phyloP scores from a whole-genome alignment of 2,888 invertebrate species.

The Thymelicus lineola region DNA sequence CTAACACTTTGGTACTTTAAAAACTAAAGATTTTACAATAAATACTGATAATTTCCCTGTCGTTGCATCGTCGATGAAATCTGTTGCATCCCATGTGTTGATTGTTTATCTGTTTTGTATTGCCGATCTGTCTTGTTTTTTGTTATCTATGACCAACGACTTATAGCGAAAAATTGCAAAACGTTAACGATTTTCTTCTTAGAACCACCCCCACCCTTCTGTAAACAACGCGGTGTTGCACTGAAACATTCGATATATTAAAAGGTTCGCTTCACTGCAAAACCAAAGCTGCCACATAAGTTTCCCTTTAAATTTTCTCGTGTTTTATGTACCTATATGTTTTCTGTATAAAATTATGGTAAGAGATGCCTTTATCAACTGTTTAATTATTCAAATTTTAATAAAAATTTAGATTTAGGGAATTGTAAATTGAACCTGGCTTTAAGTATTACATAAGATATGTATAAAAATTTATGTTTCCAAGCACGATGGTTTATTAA shows the following conservation, averaged over 20 bases:
- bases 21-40: too few species aligned
- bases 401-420: not conserved
- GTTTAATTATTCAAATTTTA: not conserved
- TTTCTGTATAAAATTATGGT: too few species aligned
- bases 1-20: too few species aligned
- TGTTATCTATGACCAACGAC: too few species aligned
- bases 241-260: constrained; percentile 84
- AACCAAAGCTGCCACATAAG: constrained; percentile 55
- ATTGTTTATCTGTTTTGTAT: too few species aligned
- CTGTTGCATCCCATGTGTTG: too few species aligned
- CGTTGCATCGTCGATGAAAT: too few species aligned
- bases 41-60: too few species aligned
- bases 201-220: constrained; percentile 66
- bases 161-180: too few species aligned
- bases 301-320: constrained; percentile 1
- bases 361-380: not conserved
- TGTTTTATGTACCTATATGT: not conserved
- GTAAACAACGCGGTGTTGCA: constrained; percentile 83
- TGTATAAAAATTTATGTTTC: constrained; percentile 18
- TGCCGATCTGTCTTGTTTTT: too few species aligned
- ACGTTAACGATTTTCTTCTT: constrained; percentile 54
- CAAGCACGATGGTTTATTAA: constrained; percentile 31
- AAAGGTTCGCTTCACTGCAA: constrained; percentile 66
- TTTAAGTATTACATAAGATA: constrained; percentile 35
- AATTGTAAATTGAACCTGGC: constrained; percentile 27